Conservation (phyloP, 2,113 vertebrate genomes). For the Pogonocichla stellata region DNA sequence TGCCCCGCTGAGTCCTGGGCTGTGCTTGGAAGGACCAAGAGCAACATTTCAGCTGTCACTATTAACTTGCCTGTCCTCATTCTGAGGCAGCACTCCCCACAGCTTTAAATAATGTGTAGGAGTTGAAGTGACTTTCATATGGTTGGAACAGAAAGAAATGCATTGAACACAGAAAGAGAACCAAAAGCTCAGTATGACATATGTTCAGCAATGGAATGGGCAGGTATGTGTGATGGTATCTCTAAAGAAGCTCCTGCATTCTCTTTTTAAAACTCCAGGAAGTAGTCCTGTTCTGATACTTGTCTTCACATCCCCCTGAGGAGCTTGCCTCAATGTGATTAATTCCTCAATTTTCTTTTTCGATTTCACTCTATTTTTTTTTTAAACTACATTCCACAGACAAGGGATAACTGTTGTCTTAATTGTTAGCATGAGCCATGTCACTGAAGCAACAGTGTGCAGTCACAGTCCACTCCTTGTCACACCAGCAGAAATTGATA, state of each 20-base stretch:
- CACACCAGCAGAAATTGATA: rapidly evolving
- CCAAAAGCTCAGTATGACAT: not conserved
- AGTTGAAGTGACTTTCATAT: not conserved
- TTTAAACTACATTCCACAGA: not conserved
- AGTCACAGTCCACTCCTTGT: not conserved
- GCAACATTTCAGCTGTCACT: not conserved
- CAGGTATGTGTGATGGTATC: not conserved
- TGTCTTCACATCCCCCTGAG: not conserved
- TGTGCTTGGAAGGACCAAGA: not conserved
- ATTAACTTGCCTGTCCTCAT: not conserved
- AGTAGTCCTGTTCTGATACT: not conserved
- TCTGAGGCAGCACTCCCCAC: not conserved
- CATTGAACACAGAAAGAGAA: not conserved
- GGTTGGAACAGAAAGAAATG: not conserved
- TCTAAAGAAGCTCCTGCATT: not conserved
- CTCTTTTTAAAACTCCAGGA: not conserved
- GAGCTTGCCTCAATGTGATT: not conserved
- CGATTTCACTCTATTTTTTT: not conserved
- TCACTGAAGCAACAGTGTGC: not conserved
- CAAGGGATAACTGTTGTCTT: not conserved
- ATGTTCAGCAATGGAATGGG: not conserved
- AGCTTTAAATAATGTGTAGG: not conserved
- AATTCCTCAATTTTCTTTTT: not conserved
- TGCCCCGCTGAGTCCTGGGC: not conserved
- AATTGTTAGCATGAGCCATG: not conserved